Evolutionary conservation across 2,888 invertebrate species (phyloP), one percentile per base, ranked within the genome.

Genomic region (Saturnia japonica): DNA sequence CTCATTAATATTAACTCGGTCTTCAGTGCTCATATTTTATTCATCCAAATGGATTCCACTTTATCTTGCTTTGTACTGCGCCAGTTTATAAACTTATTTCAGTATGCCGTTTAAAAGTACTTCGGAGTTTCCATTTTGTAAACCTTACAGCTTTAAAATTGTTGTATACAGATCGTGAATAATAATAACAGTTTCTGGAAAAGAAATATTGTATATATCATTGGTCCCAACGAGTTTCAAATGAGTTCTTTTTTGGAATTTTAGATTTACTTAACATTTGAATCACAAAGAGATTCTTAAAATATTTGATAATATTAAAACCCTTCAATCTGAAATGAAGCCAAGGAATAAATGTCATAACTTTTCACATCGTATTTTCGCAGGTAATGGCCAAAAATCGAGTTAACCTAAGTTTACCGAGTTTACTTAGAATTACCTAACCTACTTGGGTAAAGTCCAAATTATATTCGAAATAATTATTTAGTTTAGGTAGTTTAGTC

Each of bases 1-100:
- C 77, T 79, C 80, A 80, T 83, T 80, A 81, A 82, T 82, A 81
- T 80, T 81, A 80, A 83, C 71, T 74, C 70, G n/a, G 51, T 19
- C 9, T 75, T 74, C 75, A 74, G 69, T n/a, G 72, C 77, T 80
- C 76, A 80, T 80, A 79, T 76, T 78, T 82, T 80, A 80, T 82
- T 80, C 80, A 78, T 77, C 76, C 76, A 76, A 78, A 77, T 73
- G 74, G 78, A 78, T 79, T 79, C 75, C 74, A 74, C 74, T 77
- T 77, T 78, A 79, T 79, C 78, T 77, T 73, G 72, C 74, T 74
- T 73, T 73, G 74, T 75, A 66, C 60, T 60, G 42, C 47, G 54
- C 57, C 67, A 64, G 51, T 68, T 71, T 68, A 34, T 28, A 67
- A 60, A 51, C 54, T 67, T 69, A 67, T 72, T 72, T 72, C 69